These are phyloP conservation scores for Leiothrix lutea DNA, from an alignment of 2,113 vertebrate species.

Conservation along the genomic window DNA sequence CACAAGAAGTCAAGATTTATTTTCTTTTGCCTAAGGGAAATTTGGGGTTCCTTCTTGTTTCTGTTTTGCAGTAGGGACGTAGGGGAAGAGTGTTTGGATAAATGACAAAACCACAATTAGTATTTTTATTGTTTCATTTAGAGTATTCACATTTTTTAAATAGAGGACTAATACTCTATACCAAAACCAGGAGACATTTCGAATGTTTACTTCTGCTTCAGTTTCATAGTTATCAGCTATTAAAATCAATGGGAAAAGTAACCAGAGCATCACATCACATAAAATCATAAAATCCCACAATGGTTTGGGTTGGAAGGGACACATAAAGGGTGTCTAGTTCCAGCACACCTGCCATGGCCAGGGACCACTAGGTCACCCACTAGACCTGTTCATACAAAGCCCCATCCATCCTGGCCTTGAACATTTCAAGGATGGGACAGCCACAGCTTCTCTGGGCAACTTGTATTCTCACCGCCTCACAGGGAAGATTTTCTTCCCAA, in stretches of 20 bases:
- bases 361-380: neutral
- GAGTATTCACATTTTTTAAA: neutral
- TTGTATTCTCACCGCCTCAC: neutral
- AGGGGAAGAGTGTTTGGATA: rapidly evolving
- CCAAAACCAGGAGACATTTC: neutral
- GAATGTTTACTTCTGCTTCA: neutral
- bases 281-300: neutral
- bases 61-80: neutral
- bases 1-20: neutral
- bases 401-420: neutral
- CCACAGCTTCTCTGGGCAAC: neutral
- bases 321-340: neutral
- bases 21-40: neutral
- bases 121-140: neutral
- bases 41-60: neutral
- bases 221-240: neutral
- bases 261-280: neutral
- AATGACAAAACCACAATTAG: neutral
- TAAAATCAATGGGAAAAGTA: neutral
- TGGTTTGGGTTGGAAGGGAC: neutral
- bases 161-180: neutral
- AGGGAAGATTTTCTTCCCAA: neutral
- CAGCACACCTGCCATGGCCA: neutral
- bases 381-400: neutral
- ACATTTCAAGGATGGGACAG: neutral